Evolutionary conservation across 2,797 vertebrate species (phyloP).

Genomic region (Macropus fuliginosus): DNA sequence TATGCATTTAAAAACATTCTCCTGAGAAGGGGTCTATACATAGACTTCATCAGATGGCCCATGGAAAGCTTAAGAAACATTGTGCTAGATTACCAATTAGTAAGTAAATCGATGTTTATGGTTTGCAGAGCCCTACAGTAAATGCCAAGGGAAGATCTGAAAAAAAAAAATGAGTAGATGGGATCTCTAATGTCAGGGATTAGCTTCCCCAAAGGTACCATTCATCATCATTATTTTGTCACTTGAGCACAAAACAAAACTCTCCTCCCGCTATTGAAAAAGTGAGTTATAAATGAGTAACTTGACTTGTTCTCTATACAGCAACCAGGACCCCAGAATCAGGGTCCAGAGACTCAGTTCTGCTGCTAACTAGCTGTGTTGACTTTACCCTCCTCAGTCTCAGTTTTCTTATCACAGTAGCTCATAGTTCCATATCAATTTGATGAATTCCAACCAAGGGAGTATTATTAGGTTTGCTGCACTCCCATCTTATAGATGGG

Average conservation of each 20-base stretch:
- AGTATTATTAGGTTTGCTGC: neutral
- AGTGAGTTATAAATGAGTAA: neutral
- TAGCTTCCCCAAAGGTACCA: neutral
- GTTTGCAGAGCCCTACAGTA: neutral
- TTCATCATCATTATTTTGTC: neutral
- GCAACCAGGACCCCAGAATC: neutral
- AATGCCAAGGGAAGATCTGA: neutral
- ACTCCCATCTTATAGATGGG: neutral
- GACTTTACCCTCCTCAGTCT: neutral
- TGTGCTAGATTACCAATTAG: neutral
- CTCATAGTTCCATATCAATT: neutral
- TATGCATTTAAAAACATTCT: neutral
- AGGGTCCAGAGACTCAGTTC: neutral
- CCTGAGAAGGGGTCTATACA: neutral
- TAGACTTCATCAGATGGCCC: neutral
- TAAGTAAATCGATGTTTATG: neutral
- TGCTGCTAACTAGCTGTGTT: neutral
- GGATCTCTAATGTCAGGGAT: neutral
- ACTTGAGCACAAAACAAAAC: neutral
- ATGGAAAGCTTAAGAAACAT: neutral
- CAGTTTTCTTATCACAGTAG: neutral
- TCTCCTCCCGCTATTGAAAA: neutral
- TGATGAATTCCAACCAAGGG: neutral
- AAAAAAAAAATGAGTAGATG: neutral
- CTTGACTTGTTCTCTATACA: neutral